Conservation (phyloP, 2,797 vertebrate species). For the Sardinella longiceps region DNA sequence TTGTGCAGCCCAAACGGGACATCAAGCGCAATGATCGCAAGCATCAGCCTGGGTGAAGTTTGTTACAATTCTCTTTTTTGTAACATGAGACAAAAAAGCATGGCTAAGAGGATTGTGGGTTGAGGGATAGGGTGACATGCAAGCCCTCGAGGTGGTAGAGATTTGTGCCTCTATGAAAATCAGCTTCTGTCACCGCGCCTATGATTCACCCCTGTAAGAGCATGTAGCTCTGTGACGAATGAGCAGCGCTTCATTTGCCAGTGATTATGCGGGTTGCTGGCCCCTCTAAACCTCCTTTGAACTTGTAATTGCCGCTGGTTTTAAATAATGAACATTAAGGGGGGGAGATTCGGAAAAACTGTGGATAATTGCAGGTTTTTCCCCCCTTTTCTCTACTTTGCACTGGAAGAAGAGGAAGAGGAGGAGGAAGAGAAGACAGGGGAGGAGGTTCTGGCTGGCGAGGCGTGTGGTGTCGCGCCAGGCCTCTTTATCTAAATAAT, state of each 20-base stretch:
- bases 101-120: constrained; percentile 81
- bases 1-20: constrained; percentile 64
- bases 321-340: constrained; percentile 98
- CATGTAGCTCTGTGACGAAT: constrained; percentile 93
- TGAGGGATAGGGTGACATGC: constrained; percentile 72
- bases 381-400: constrained; percentile 70
- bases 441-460: constrained; percentile 72
- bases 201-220: constrained; percentile 88
- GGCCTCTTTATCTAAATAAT: constrained; percentile 83
- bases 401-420: constrained; percentile 34
- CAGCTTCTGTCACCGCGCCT: constrained; percentile 87
- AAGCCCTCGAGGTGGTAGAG: constrained; percentile 82
- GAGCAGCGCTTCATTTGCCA: constrained; percentile 94
- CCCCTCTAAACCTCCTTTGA: constrained; percentile 98
- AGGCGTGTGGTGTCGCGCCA: constrained; percentile 74
- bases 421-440: constrained; percentile 53
- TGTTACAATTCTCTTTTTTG: constrained; percentile 57
- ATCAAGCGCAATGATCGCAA: constrained; percentile 68
- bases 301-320: constrained; percentile 99
- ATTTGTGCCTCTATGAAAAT: constrained; percentile 90
- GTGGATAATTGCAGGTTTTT: constrained; percentile 92
- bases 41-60: constrained; percentile 55
- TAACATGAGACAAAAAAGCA: constrained; percentile 70
- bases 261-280: constrained; percentile 97
- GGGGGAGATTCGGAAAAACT: constrained; percentile 78